A percentile compares a stretch with the other conserved stretches of the same genome.
These are phyloP conservation scores for Nomada fucata DNA, from an alignment of 2,888 invertebrate species.

Conservation along the genomic window DNA sequence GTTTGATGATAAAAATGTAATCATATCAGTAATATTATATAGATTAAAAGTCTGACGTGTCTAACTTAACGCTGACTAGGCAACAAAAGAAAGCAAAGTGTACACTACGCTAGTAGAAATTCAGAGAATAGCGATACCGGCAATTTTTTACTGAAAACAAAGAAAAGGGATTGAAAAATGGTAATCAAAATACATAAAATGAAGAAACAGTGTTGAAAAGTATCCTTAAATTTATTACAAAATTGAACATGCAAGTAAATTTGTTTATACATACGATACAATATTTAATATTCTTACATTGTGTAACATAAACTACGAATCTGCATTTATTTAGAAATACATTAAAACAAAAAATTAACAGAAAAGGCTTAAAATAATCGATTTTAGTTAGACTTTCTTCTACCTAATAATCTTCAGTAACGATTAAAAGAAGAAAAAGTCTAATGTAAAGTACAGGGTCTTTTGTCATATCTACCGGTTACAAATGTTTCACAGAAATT, in stretches of 20 bases:
- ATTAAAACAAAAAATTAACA: neutral
- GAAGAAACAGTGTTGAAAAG: slow-evolving; percentile 10
- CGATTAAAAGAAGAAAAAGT: slow-evolving; percentile 21
- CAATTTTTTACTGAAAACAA: neutral
- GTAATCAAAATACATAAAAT: neutral
- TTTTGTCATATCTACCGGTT: neutral
- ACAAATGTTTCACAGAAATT: no score
- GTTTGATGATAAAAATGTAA: neutral
- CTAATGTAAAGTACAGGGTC: neutral
- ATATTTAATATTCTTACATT: slow-evolving; percentile 23
- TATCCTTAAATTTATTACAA: neutral
- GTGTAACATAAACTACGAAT: slow-evolving; percentile 22
- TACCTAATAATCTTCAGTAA: slow-evolving; percentile 14
- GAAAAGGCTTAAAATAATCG: slow-evolving; percentile 22
- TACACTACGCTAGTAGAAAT: neutral
- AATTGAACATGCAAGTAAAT: neutral
- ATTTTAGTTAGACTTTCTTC: neutral
- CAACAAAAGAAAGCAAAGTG: neutral
- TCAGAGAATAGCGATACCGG: no score
- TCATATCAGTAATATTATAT: neutral
- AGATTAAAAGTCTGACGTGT: neutral
- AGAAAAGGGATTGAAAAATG: neutral
- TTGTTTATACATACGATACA: slow-evolving; percentile 10
- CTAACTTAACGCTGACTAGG: neutral
- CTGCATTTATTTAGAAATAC: slow-evolving; percentile 1